Evolutionary conservation across 1,140 invertebrate genomes (phyloP).

Genomic region (Wiebesia pumilae): DNA sequence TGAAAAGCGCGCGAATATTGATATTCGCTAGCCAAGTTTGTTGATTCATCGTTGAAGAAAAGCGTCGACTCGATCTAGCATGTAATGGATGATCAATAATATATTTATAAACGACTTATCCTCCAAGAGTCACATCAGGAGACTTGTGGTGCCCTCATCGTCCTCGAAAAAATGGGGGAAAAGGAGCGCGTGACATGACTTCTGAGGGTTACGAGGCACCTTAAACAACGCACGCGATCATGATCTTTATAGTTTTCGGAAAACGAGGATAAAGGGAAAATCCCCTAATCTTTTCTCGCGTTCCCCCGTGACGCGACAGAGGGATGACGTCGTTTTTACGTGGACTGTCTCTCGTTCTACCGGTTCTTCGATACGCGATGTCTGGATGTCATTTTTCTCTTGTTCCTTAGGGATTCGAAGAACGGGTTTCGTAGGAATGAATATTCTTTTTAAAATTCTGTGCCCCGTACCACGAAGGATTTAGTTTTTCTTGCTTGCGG

Average conservation of each 20-base stretch:
- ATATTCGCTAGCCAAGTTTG: not conserved
- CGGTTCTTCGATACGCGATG: not conserved
- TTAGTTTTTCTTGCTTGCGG: not conserved
- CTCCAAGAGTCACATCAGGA: no score
- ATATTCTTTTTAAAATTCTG: not conserved
- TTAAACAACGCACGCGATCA: not conserved
- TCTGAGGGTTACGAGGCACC: conserved; percentile 1
- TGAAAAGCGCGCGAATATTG: not conserved
- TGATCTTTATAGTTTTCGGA: conserved; percentile 40
- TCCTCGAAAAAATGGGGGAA: not conserved
- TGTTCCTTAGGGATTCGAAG: not conserved
- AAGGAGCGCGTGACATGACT: not conserved
- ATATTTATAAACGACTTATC: no score
- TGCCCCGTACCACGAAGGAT: not conserved
- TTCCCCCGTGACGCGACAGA: not conserved
- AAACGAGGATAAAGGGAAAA: not conserved
- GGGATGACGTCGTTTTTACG: not conserved
- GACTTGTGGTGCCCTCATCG: not conserved
- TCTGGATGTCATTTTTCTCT: conserved; percentile 26
- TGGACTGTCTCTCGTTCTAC: not conserved
- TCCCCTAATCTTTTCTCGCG: conserved; percentile 12
- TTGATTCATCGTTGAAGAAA: no score
- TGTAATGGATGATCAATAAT: no score
- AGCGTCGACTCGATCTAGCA: no score
- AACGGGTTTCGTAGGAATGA: not conserved